Evolutionary conservation across 2,113 vertebrate genomes (phyloP).

Genomic region (Rousettus leschenaultii): DNA sequence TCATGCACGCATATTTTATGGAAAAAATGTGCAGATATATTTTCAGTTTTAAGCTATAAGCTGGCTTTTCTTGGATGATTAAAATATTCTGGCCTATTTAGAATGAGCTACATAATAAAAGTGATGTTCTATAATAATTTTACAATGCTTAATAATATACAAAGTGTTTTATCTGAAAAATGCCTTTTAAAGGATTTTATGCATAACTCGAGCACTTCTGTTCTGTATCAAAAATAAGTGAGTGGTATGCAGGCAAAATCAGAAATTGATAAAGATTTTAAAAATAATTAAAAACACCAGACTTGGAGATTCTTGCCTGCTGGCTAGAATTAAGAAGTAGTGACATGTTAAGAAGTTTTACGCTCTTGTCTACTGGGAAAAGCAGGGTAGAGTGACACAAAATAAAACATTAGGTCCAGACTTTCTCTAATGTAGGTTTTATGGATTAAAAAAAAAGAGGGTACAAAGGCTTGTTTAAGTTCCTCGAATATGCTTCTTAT

Average conservation of each 20-base stretch:
- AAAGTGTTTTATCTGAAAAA: slow-evolving; percentile 73
- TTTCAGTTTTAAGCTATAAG: slow-evolving; percentile 78
- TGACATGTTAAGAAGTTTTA: not conserved
- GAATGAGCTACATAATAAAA: slow-evolving; percentile 79
- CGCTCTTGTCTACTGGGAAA: not conserved
- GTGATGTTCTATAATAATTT: slow-evolving; percentile 77
- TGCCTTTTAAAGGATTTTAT: slow-evolving; percentile 63
- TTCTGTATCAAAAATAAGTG: slow-evolving; percentile 61
- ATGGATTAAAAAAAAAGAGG: not conserved
- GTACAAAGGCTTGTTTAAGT: slow-evolving; percentile 51
- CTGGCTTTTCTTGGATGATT: slow-evolving; percentile 77
- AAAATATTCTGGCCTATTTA: slow-evolving; percentile 82
- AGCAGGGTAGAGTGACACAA: not conserved
- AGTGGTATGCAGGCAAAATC: slow-evolving; percentile 9
- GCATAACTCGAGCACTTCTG: slow-evolving; percentile 65
- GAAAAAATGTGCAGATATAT: slow-evolving; percentile 73
- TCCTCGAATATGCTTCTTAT: slow-evolving; percentile 52
- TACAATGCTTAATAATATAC: slow-evolving; percentile 74
- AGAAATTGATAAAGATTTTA: slow-evolving; percentile 42
- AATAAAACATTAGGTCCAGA: slow-evolving; percentile 8
- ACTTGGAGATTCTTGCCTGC: not conserved
- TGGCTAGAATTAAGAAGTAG: slow-evolving; percentile 50
- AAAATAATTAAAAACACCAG: slow-evolving; percentile 6
- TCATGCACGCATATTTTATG: slow-evolving; percentile 81
- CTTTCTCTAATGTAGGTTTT: slow-evolving; percentile 39